Evolutionary conservation across 2,888 invertebrate species (phyloP), one percentile per base, ranked within the genome.

Genomic region (Odontocolon sp.): DNA sequence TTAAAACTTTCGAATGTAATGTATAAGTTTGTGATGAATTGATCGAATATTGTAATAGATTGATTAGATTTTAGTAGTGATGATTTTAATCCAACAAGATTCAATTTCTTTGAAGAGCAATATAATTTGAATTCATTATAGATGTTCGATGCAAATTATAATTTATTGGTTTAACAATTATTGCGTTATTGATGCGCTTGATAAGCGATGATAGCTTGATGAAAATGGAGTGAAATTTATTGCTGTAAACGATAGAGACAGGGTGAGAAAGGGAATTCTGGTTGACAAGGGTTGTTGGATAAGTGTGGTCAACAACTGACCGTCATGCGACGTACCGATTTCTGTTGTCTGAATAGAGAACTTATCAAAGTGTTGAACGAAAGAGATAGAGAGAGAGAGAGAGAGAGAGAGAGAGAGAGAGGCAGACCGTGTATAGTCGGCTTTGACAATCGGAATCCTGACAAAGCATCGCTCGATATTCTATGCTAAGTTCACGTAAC

Each of bases 391-490:
- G 6, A 28, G 18, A 52, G 21, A 66, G 54, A 47, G 50, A 33
- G 42, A 31, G n/a, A n/a, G n/a, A n/a, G n/a, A 11, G 28, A 45
- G 28, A 45, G 23, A 26, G 42, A 54, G 52, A 59, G 66, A 47
- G 31, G 8, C 18, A 14, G 31, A n/a, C n/a, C 2, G 36, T 16
- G 45, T 3, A 40, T 50, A 36, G 11, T 11, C 23, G 21, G 54
- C 14, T 57, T 9, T 26, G 23, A 70, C 52, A 59, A 52, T 61
- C 52, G 59, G 21, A 66, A 33, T 54, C 45, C 61, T 28, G 66
- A 70, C 75, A 70, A 70, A 76, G 75, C 52, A 66, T 64, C 52
- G 47, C 66, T 66, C 66, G 75, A 66, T 66, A 59, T 66, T 70
- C 66, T 33, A 33, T 28, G 47, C 56, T 31, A 63, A 42, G 11